Evolutionary conservation across 2,113 vertebrate genomes (phyloP).

Genomic region (Eurystomus gularis): DNA sequence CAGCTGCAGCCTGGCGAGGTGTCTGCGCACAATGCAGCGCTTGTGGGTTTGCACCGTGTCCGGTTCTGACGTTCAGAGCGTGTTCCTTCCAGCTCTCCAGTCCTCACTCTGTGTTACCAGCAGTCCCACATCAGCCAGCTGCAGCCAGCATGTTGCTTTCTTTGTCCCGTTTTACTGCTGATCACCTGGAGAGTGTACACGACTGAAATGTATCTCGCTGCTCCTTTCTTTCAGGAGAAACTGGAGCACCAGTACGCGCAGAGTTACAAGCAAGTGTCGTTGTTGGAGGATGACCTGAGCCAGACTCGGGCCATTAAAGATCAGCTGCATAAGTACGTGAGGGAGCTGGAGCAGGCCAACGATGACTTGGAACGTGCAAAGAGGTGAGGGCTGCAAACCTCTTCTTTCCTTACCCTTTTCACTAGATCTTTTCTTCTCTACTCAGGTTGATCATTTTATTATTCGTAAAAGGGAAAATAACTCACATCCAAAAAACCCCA

Average conservation of each 20-base stretch:
- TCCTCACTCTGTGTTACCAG: not conserved
- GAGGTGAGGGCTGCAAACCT: constrained; percentile 74
- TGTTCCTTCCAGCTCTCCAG: not conserved
- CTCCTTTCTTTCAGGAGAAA: constrained; percentile 83
- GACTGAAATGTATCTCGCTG: not conserved
- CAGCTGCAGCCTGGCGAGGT: not conserved
- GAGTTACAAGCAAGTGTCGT: constrained; percentile 94
- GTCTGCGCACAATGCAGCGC: not conserved
- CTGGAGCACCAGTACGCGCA: constrained; percentile 94
- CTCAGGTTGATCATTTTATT: not conserved
- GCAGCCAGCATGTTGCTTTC: not conserved
- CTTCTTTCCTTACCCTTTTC: not conserved
- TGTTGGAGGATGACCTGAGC: constrained; percentile 92
- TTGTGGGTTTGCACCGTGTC: not conserved
- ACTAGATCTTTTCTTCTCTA: not conserved
- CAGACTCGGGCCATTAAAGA: constrained; percentile 96
- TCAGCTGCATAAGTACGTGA: constrained; percentile 95
- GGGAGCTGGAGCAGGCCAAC: constrained; percentile 97
- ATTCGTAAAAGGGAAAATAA: not conserved
- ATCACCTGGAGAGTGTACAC: not conserved
- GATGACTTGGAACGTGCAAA: constrained; percentile 98
- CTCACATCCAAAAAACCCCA: not conserved
- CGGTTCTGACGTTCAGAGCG: not conserved
- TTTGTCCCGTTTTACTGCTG: not conserved
- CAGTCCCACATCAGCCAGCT: not conserved